Conservation (phyloP, 2,113 vertebrate species). For the Vulpes ferrilata region DNA sequence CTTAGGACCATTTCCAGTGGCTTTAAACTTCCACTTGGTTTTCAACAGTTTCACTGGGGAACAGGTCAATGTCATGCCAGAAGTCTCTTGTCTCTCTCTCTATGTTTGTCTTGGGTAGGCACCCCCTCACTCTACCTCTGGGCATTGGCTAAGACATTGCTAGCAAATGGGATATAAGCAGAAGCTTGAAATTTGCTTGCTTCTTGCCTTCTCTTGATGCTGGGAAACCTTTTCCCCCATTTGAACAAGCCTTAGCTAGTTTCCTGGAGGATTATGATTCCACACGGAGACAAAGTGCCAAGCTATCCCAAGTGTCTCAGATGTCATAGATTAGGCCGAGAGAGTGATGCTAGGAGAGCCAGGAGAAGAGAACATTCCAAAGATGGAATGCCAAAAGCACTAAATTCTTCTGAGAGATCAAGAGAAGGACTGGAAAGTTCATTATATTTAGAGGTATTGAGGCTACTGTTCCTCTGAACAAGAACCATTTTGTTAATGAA, state of each 20-base stretch:
- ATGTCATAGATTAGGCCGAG: background rate
- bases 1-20: background rate
- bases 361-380: background rate
- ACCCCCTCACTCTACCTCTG: background rate
- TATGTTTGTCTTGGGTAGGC: background rate
- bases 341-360: background rate
- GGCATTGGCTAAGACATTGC: background rate
- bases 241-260: background rate
- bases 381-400: background rate
- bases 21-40: background rate
- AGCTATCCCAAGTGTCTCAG: background rate
- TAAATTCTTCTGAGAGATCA: conserved; percentile 23
- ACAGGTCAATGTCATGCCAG: background rate
- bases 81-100: background rate
- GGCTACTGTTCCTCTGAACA: background rate
- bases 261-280: background rate
- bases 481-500: background rate
- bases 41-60: background rate
- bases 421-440: background rate
- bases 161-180: background rate
- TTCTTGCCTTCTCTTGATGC: background rate
- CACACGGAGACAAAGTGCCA: background rate
- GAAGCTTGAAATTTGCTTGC: background rate
- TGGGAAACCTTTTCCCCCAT: background rate
- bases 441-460: background rate